phyloP scores from a whole-genome alignment of 2,113 vertebrate genomes.

The Odocoileus virginianus region DNA sequence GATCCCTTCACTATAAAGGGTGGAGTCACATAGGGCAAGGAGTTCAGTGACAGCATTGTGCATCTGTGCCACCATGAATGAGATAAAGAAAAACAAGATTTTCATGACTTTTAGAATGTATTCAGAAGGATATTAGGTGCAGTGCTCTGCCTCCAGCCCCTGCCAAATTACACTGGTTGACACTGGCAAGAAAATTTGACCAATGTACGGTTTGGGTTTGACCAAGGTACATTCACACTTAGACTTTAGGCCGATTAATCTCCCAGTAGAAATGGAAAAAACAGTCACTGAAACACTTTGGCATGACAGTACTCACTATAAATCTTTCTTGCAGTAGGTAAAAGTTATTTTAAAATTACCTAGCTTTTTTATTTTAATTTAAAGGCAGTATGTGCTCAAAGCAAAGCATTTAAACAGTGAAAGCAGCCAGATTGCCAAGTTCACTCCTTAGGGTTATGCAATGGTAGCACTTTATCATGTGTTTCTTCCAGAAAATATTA shows the following conservation, averaged over 20 bases:
- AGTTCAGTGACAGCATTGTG: neutral
- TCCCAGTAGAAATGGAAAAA: neutral
- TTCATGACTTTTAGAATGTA: neutral
- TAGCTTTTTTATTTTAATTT: neutral
- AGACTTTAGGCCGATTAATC: neutral
- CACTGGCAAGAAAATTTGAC: neutral
- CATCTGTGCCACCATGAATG: neutral
- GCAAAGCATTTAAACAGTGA: neutral
- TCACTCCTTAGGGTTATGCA: neutral
- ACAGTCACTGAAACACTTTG: neutral
- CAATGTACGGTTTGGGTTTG: neutral
- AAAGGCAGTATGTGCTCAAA: neutral
- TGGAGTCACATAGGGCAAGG: neutral
- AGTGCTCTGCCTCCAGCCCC: neutral
- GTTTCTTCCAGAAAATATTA: neutral
- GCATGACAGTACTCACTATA: neutral
- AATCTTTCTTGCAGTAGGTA: neutral
- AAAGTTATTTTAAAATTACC: neutral
- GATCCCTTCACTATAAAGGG: neutral
- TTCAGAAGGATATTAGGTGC: neutral
- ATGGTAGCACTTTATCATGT: neutral
- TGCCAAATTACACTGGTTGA: neutral
- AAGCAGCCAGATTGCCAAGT: neutral
- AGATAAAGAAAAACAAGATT: neutral
- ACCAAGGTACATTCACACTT: neutral